A percentile compares a stretch with the other conserved stretches of the same genome.
phyloP scores from a whole-genome alignment of 2,113 vertebrate species.

The Ageneiosus marmoratus region DNA sequence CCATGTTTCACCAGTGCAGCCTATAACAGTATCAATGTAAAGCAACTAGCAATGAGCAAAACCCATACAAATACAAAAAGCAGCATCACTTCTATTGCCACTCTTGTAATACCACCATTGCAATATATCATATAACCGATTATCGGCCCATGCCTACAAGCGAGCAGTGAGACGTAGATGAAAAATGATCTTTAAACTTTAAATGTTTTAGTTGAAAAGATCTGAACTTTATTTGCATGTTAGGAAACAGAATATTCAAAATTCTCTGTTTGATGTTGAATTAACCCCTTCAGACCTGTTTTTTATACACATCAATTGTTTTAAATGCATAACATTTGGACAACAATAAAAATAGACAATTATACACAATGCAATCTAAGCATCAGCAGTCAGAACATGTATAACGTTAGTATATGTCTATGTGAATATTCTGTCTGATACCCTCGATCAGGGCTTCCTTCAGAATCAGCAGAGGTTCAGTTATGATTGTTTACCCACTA shows the following conservation, averaged over 20 bases:
- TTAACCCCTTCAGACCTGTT: slow-evolving; percentile 13
- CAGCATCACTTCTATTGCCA: neutral
- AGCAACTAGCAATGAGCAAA: neutral
- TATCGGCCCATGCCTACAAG: slow-evolving; percentile 2
- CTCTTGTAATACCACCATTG: slow-evolving; percentile 6
- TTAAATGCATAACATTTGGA: no score
- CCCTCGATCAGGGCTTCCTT: neutral
- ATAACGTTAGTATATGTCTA: no score
- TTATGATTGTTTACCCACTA: neutral
- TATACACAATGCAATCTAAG: neutral
- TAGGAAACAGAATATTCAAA: slow-evolving; percentile 15
- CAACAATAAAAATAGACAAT: no score
- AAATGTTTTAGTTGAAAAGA: slow-evolving; percentile 54
- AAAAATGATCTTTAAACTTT: neutral
- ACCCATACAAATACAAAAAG: neutral
- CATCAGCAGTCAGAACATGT: neutral
- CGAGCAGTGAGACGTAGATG: neutral
- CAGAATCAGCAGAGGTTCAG: neutral
- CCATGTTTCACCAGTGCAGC: neutral
- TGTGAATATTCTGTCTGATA: neutral
- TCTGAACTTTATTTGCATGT: slow-evolving; percentile 22
- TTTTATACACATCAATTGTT: neutral
- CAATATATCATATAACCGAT: neutral
- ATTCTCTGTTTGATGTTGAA: slow-evolving; percentile 1
- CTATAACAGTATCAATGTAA: neutral